Conservation (phyloP, 2,113 vertebrate genomes). For the Pseudonaja textilis region DNA sequence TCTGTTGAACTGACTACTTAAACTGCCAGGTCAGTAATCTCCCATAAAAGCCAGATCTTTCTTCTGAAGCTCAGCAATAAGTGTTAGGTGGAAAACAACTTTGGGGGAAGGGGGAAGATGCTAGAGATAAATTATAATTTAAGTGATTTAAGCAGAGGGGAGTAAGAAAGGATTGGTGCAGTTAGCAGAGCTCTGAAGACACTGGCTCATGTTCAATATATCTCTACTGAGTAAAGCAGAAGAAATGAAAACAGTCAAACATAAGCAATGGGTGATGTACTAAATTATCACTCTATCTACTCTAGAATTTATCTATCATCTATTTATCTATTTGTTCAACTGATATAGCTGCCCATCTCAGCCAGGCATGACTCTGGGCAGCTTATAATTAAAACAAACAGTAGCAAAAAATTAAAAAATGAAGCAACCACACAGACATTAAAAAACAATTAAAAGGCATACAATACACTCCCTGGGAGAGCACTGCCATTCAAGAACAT, state of each 20-base stretch:
- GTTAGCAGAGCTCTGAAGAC: not conserved
- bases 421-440: not conserved
- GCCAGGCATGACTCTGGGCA: not conserved
- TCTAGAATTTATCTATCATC: not conserved
- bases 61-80: conserved; percentile 5
- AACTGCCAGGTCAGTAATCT: conserved; percentile 13
- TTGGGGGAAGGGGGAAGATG: not conserved
- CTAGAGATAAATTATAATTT: not conserved
- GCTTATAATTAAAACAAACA: not conserved
- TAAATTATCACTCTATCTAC: not conserved
- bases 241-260: not conserved
- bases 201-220: not conserved
- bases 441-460: not conserved
- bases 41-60: conserved; percentile 1
- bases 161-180: not conserved
- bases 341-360: not conserved
- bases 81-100: not conserved
- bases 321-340: not conserved
- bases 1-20: conserved; percentile 22
- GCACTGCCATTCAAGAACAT: not conserved
- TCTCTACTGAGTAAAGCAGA: not conserved
- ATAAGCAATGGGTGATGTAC: not conserved
- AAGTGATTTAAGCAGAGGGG: not conserved
- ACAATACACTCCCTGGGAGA: not conserved
- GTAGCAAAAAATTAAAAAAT: not conserved